These are phyloP conservation scores for Crocallis elinguaria DNA, from an alignment of 2,888 invertebrate species.

Conservation along the genomic window DNA sequence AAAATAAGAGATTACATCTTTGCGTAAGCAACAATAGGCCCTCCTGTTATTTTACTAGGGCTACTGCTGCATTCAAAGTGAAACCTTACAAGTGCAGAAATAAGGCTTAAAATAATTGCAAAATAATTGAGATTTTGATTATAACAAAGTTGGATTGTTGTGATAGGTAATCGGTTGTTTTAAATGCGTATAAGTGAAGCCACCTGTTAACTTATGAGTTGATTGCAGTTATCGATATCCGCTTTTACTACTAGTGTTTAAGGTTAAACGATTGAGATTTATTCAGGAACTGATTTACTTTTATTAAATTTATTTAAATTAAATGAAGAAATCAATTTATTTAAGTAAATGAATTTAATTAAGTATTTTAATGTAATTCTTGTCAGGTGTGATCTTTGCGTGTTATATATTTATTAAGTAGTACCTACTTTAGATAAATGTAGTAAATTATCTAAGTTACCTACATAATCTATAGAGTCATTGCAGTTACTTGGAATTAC, in stretches of 20 bases:
- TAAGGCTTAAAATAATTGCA: conserved; percentile 45
- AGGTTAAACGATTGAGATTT: background rate
- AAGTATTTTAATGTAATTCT: too few species aligned
- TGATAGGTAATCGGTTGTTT: conserved; percentile 74
- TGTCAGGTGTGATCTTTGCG: too few species aligned
- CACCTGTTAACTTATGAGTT: conserved; percentile 63
- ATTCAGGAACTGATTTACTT: too few species aligned
- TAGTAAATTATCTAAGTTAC: too few species aligned
- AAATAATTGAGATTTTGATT: conserved; percentile 52
- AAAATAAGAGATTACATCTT: conserved; percentile 82
- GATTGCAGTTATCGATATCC: conserved; percentile 41
- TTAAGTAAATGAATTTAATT: too few species aligned
- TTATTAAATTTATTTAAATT: too few species aligned
- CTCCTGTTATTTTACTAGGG: conserved; percentile 72
- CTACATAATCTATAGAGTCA: too few species aligned
- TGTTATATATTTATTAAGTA: too few species aligned
- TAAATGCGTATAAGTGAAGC: conserved; percentile 62
- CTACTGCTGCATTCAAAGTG: conserved; percentile 40
- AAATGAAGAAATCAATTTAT: too few species aligned
- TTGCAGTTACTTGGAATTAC: too few species aligned
- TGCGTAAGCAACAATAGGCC: conserved; percentile 79
- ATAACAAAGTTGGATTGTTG: conserved; percentile 66
- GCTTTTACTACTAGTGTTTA: conserved; percentile 1
- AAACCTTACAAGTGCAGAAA: conserved; percentile 23
- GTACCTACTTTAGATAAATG: too few species aligned